phyloP scores from a whole-genome alignment of 1,140 invertebrate genomes.

The Rhopalosiphum maidis region DNA sequence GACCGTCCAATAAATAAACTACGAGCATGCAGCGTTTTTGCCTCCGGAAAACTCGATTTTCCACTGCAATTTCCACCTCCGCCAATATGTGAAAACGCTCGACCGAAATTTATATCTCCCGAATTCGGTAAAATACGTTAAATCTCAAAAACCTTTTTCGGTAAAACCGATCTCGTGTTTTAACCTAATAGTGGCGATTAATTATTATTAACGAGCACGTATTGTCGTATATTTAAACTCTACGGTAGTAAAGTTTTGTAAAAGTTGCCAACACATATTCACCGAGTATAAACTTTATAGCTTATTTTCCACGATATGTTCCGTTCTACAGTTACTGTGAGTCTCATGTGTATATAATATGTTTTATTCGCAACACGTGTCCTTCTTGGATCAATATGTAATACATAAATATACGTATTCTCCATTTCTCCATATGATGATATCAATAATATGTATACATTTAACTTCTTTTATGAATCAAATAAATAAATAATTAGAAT shows the following conservation, averaged over 20 bases:
- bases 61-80: not conserved
- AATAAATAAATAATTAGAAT: not conserved
- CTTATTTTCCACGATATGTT: not conserved
- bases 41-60: constrained; percentile 52
- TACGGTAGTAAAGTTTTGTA: constrained; percentile 35
- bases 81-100: constrained; percentile 3
- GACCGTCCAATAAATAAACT: constrained; percentile 57
- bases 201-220: constrained; percentile 51
- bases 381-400: constrained; percentile 43
- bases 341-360: not conserved
- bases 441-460: not conserved
- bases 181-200: constrained; percentile 35
- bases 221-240: constrained; percentile 24
- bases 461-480: not conserved
- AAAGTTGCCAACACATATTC: constrained; percentile 31
- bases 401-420: constrained; percentile 7
- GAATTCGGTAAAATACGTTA: constrained; percentile 25
- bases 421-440: not conserved
- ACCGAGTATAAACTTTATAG: constrained; percentile 12
- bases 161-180: constrained; percentile 51
- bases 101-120: constrained; percentile 44
- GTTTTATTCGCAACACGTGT: constrained; percentile 53
- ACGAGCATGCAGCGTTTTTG: not conserved
- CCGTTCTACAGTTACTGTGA: not conserved
- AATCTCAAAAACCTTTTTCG: constrained; percentile 49